Evolutionary conservation across 2,888 invertebrate genomes (phyloP).

Genomic region (Nesidiocoris tenuis): DNA sequence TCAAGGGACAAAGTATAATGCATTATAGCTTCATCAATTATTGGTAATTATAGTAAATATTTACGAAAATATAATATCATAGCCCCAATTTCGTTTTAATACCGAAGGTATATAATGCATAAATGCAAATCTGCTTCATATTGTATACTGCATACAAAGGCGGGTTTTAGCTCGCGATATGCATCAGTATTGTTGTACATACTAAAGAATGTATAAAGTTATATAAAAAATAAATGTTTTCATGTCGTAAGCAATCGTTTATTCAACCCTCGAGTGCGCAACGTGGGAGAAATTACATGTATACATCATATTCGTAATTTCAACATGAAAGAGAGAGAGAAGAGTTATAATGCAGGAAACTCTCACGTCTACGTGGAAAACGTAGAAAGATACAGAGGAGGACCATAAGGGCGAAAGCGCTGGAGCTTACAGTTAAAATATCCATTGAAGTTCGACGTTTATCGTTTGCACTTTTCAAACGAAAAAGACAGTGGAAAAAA

Average conservation of each 20-base stretch:
- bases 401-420: no score
- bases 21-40: conserved; percentile 42
- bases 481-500: no score
- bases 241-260: conserved; percentile 7
- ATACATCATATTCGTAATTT: no score
- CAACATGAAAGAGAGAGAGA: no score
- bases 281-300: no score
- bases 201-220: conserved; percentile 32
- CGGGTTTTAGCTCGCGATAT: conserved; percentile 17
- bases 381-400: no score
- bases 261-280: background rate
- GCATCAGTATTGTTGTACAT: conserved; percentile 47
- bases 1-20: conserved; percentile 7
- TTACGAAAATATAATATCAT: conserved; percentile 41
- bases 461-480: no score
- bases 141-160: conserved; percentile 36
- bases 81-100: conserved; percentile 42
- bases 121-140: conserved; percentile 15
- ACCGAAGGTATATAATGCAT: conserved; percentile 25
- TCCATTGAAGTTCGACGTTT: no score
- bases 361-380: no score
- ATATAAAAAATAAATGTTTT: conserved; percentile 37
- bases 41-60: conserved; percentile 30
- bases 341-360: no score
- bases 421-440: no score